Conservation (phyloP, 2,888 invertebrate species). For the Drosophila pegasa region DNA sequence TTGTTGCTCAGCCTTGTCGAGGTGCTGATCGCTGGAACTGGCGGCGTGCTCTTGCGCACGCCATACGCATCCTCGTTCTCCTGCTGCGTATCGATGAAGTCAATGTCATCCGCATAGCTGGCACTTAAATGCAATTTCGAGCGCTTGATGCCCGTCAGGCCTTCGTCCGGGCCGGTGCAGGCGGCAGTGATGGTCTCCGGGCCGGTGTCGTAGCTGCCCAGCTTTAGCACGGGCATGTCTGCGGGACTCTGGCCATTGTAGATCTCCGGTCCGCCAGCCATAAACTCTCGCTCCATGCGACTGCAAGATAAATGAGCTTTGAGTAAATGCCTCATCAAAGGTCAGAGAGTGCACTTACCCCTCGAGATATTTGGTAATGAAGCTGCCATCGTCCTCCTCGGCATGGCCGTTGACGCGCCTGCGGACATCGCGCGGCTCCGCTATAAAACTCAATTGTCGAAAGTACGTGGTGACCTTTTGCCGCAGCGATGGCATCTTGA, state of each 20-base stretch:
- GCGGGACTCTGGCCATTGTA: constrained; percentile 90
- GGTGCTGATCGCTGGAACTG: constrained; percentile 34
- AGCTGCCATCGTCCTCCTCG: constrained; percentile 87
- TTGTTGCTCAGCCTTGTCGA: constrained; percentile 74
- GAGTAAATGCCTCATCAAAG: neutral
- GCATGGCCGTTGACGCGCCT: constrained; percentile 82
- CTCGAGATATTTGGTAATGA: constrained; percentile 89
- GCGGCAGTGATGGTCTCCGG: constrained; percentile 88
- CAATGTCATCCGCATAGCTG: constrained; percentile 88
- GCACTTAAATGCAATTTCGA: constrained; percentile 88
- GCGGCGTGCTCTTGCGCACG: constrained; percentile 81
- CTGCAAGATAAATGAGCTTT: constrained; percentile 48
- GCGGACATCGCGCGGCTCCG: constrained; percentile 86
- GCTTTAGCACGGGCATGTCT: constrained; percentile 88
- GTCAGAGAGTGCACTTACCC: constrained; percentile 86
- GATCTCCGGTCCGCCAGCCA: constrained; percentile 84
- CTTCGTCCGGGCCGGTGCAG: constrained; percentile 93
- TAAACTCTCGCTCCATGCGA: constrained; percentile 83
- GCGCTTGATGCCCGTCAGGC: constrained; percentile 90
- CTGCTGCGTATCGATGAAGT: constrained; percentile 88
- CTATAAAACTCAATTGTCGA: constrained; percentile 89
- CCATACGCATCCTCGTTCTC: constrained; percentile 83
- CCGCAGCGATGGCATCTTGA: constrained; percentile 88
- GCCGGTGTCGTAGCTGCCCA: constrained; percentile 86
- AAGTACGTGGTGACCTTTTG: constrained; percentile 90